Evolutionary conservation across 2,888 invertebrate genomes (phyloP).

Genomic region (Meteorus colon): DNA sequence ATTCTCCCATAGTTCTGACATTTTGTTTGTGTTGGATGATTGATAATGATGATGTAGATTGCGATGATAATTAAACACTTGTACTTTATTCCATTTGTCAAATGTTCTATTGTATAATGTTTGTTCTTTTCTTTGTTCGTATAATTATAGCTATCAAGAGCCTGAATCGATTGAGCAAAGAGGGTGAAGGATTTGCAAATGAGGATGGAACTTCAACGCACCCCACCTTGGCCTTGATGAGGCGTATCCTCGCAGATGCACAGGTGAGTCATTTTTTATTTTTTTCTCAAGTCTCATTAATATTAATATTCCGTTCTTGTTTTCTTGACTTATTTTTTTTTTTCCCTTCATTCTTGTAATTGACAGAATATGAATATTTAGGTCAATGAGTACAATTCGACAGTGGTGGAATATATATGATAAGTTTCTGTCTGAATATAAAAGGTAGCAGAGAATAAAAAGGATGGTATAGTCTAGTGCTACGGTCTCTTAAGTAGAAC

Average conservation of each 20-base stretch:
- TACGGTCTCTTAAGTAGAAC: neutral
- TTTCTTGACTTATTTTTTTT: conserved; percentile 43
- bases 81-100: neutral
- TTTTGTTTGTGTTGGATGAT: neutral
- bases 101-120: conserved; percentile 5
- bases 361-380: conserved; percentile 9
- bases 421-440: neutral
- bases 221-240: conserved; percentile 90
- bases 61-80: no score
- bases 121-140: conserved; percentile 53
- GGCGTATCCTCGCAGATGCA: conserved; percentile 89
- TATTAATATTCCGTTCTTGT: conserved; percentile 19
- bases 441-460: neutral
- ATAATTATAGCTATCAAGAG: conserved; percentile 65
- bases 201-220: conserved; percentile 73
- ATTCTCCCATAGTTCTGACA: neutral
- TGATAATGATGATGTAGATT: no score
- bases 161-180: conserved; percentile 67
- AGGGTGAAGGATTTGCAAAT: conserved; percentile 68
- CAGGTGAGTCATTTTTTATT: conserved; percentile 77
- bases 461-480: conserved; percentile 2
- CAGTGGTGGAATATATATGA: neutral
- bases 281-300: neutral
- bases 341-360: neutral
- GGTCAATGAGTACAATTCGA: neutral